Percentiles rank a stretch among this genome's conserved stretches.
Conservation (phyloP, 2,888 invertebrate genomes). For the Limenitis arthemis region DNA sequence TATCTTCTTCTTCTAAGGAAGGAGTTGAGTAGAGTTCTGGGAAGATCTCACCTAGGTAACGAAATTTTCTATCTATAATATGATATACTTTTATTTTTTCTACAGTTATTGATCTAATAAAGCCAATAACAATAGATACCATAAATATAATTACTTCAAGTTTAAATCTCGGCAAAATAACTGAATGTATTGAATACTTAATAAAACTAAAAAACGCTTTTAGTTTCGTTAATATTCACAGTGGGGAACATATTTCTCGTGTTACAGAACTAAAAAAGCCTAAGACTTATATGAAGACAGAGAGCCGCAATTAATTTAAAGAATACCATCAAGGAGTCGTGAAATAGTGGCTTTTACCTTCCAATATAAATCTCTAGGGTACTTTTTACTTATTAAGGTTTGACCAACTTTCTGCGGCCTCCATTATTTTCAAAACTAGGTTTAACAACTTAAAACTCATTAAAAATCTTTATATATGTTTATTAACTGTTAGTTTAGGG, state of each 20-base stretch:
- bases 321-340: constrained; percentile 17
- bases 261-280: constrained; percentile 7
- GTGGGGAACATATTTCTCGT: neutral
- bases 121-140: no score
- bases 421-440: no score
- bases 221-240: constrained; percentile 1
- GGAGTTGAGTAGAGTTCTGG: constrained; percentile 52
- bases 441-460: no score
- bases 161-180: neutral
- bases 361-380: constrained; percentile 20
- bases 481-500: no score
- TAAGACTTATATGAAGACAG: constrained; percentile 16
- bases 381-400: constrained; percentile 21
- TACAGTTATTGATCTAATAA: no score
- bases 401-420: constrained; percentile 8
- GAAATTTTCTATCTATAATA: neutral
- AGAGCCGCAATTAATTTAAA: constrained; percentile 20
- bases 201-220: neutral
- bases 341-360: constrained; percentile 18
- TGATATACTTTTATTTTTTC: neutral
- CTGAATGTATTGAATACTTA: neutral
- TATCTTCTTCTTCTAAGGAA: constrained; percentile 47
- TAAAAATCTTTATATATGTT: no score
- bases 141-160: no score
- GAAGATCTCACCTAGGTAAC: constrained; percentile 50